Base-by-base conservation (phyloP, 2,888 invertebrate genomes). In the Gymnocheta viridis region DNA sequence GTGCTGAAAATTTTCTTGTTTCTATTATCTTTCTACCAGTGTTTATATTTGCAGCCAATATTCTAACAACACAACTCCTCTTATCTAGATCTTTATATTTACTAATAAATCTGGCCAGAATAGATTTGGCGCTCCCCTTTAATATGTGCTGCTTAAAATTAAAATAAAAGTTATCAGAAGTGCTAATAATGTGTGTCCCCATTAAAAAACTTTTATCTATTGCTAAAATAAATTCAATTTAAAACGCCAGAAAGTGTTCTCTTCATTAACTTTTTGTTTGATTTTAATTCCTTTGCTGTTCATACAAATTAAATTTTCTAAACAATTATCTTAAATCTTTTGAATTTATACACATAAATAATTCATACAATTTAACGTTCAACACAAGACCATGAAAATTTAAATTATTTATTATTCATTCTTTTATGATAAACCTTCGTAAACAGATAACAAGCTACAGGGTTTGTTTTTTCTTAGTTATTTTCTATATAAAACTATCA, bases 301-400 rank as follows among this genome's bases (percentile, higher is more conserved):
- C 44, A 72, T 47, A 72, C 47, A 80, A 80, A 80, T 80, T 73
- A 73, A 80, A 35, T 44, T 41, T 24, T 73, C 67, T 51, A 29
- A 58, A 81, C 67, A 74, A 67, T 81, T 74, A 81, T 81, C 67
- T 67, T 51, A 60, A 81, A 81, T 81, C 73, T 74, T 81, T 74
- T 67, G 41, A 74, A 81, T 51, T 60, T 74, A 64, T 35, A 49
- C 24, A 67, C 58, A 74, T 81, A 60, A 81, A 74, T 67, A 41
- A 74, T 81, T 51, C 80, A 81, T 67, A 66, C 41, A 73, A 32
- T 73, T 73, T 67, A 60, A 80, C 51, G 22, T 80, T 49, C 29
- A 66, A 32, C 72, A 66, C 58, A 32, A 22, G 22, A 66, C n/a
- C n/a, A 35, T 10, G 49, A 17, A 29, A 35, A 17, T 17, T 49